Evolutionary conservation across 2,888 invertebrate genomes (phyloP).

Genomic region (Heliconius charithonia): DNA sequence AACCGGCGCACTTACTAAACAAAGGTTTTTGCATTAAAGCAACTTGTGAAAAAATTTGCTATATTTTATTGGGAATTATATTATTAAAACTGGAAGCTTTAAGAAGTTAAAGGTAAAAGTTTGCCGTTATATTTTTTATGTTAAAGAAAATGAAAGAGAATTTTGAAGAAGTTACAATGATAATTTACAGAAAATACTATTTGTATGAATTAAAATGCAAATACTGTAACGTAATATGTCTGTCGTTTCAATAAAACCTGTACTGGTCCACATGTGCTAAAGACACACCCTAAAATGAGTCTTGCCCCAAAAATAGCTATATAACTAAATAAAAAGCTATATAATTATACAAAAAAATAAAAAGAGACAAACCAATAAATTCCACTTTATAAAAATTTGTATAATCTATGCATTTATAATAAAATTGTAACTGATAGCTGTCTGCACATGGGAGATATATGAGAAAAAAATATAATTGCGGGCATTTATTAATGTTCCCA

Average conservation of each 20-base stretch:
- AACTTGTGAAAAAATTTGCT: background rate
- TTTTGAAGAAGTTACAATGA: background rate
- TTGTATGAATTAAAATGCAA: background rate
- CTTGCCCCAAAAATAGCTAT: background rate
- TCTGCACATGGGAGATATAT: too few species aligned
- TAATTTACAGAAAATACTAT: background rate
- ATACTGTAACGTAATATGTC: background rate
- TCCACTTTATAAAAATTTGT: background rate
- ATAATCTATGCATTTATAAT: too few species aligned
- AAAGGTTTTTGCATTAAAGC: slow-evolving; percentile 52
- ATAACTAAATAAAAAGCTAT: background rate
- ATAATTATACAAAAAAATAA: background rate
- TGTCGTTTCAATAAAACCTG: background rate
- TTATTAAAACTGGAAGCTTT: too few species aligned
- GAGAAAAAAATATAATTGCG: too few species aligned
- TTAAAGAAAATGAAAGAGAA: background rate
- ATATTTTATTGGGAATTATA: too few species aligned
- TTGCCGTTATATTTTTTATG: background rate
- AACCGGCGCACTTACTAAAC: slow-evolving; percentile 63
- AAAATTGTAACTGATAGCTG: too few species aligned
- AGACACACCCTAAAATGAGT: slow-evolving; percentile 10
- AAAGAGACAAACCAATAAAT: background rate
- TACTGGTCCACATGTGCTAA: background rate
- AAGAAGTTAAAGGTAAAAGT: background rate
- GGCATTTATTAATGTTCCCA: too few species aligned